phyloP scores from a whole-genome alignment of 2,888 invertebrate genomes.

The Rosalia funebris region DNA sequence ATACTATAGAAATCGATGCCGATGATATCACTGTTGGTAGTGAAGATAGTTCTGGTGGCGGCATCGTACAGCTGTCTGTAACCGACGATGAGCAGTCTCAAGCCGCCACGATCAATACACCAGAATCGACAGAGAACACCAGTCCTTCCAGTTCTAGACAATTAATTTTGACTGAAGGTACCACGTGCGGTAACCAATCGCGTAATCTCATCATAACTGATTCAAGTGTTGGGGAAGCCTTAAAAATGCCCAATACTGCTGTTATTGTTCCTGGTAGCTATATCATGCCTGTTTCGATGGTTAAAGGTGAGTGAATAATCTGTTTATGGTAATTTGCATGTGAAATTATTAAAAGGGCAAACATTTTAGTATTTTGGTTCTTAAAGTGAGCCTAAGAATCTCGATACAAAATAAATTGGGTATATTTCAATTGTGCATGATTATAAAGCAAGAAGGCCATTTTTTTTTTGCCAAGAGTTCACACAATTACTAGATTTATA shows the following conservation, averaged over 20 bases:
- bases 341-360: background rate
- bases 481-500: background rate
- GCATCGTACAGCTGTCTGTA: conserved; percentile 67
- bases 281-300: conserved; percentile 76
- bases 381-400: too few species aligned
- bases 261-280: conserved; percentile 79
- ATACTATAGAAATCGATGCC: conserved; percentile 62
- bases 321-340: conserved; percentile 2
- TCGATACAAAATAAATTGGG: too few species aligned
- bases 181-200: conserved; percentile 58
- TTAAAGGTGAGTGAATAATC: conserved; percentile 65
- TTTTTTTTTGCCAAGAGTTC: background rate
- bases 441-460: too few species aligned
- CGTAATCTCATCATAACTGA: conserved; percentile 72
- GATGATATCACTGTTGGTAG: conserved; percentile 81
- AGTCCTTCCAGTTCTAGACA: conserved; percentile 52
- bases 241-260: conserved; percentile 73
- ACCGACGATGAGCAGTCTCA: conserved; percentile 69
- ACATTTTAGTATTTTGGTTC: too few species aligned
- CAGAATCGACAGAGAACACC: conserved; percentile 63
- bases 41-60: conserved; percentile 79
- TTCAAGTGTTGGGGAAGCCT: conserved; percentile 70
- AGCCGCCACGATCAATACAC: conserved; percentile 50
- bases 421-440: too few species aligned
- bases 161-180: conserved; percentile 57